A percentile compares a stretch with the other conserved stretches of the same genome.
phyloP scores from a whole-genome alignment of 2,113 vertebrate genomes.

The Dasypus novemcinctus region DNA sequence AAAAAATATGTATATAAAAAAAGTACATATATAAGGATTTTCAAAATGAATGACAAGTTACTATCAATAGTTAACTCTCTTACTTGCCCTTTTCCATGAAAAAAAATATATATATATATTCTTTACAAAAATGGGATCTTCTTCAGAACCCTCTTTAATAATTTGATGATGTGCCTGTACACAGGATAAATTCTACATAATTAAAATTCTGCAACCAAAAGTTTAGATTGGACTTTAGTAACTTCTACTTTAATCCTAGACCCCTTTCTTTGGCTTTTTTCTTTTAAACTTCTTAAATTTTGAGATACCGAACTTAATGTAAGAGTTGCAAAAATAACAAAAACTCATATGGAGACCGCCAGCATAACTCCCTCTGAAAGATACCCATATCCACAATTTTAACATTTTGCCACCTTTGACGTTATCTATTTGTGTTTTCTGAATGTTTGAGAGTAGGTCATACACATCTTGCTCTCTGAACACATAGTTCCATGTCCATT shows the following conservation, averaged over 20 bases:
- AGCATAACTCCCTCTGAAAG: no score
- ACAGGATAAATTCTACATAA: not conserved
- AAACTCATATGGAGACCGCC: no score
- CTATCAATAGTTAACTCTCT: not conserved
- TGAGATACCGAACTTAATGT: no score
- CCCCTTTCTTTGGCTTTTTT: not conserved
- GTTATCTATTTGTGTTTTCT: no score
- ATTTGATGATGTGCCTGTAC: not conserved
- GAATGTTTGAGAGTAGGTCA: no score
- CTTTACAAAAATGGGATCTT: not conserved
- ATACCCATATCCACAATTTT: no score
- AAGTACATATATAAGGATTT: not conserved
- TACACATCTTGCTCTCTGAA: no score
- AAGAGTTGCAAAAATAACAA: not conserved
- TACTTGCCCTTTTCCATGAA: not conserved
- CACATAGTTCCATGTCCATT: no score
- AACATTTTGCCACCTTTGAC: no score
- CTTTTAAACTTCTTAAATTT: not conserved
- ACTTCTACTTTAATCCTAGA: not conserved
- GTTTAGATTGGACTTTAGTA: not conserved
- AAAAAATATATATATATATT: not conserved
- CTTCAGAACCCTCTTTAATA: not conserved
- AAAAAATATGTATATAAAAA: not conserved
- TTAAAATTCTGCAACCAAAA: constrained; percentile 18
- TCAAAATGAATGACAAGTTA: constrained; percentile 35